These are phyloP conservation scores for Drosophila burlai DNA, from an alignment of 1,140 invertebrate genomes.

Conservation along the genomic window DNA sequence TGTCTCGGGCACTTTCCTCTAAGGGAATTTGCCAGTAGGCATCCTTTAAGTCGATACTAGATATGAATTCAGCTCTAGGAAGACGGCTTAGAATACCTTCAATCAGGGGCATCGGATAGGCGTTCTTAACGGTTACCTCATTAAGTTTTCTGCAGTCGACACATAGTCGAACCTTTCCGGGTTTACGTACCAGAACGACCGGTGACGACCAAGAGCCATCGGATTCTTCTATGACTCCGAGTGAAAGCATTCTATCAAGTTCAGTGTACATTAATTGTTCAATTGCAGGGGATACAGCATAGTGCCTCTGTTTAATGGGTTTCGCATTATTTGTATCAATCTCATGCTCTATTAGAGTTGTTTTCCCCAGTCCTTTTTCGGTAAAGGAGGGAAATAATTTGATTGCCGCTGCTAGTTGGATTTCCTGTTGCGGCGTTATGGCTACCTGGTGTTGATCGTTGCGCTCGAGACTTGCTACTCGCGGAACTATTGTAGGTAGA, in stretches of 20 bases:
- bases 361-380: neutral
- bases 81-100: slow-evolving; percentile 3
- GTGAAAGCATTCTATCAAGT: neutral
- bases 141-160: slow-evolving; percentile 4
- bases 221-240: slow-evolving; percentile 6
- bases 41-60: slow-evolving; percentile 4
- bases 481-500: no score
- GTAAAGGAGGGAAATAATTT: neutral
- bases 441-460: no score
- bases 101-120: slow-evolving; percentile 3
- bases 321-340: neutral
- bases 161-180: slow-evolving; percentile 1
- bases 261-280: neutral
- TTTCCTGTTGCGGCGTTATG: no score
- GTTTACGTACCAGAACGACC: neutral
- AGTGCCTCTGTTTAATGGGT: slow-evolving; percentile 3
- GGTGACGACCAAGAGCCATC: neutral
- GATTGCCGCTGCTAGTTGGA: no score
- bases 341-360: neutral
- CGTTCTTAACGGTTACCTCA: neutral
- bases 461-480: no score
- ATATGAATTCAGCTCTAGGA: slow-evolving; percentile 6
- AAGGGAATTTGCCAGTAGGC: no score
- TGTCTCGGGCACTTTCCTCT: no score
- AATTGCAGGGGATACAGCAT: neutral